Evolutionary conservation across 2,888 invertebrate genomes (phyloP).

Genomic region (Scotopteryx bipunctaria): DNA sequence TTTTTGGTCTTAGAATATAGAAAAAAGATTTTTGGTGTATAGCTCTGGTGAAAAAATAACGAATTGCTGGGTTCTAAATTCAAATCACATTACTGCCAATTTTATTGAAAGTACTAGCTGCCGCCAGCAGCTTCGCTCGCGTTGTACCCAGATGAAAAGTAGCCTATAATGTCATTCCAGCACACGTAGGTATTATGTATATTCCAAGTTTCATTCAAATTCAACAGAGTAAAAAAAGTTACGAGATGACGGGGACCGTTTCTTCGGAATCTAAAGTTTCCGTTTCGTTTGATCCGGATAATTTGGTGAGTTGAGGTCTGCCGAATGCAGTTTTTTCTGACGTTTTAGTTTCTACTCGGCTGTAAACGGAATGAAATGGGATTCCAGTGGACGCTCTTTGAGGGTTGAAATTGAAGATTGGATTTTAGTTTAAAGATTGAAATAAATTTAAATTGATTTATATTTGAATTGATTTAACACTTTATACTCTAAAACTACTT

Average conservation of each 20-base stretch:
- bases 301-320: slow-evolving; percentile 50
- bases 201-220: too few relatives aligned
- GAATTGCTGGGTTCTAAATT: too few relatives aligned
- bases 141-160: too few relatives aligned
- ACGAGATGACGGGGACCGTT: background rate
- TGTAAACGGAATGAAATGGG: slow-evolving; percentile 21
- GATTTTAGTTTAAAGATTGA: background rate
- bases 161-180: too few relatives aligned
- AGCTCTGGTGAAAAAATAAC: too few relatives aligned
- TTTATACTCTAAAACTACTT: background rate
- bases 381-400: slow-evolving; percentile 15
- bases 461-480: background rate
- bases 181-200: too few relatives aligned
- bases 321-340: slow-evolving; percentile 49
- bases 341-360: slow-evolving; percentile 35
- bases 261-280: background rate
- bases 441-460: background rate
- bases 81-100: too few relatives aligned
- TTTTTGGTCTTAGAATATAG: too few relatives aligned
- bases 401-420: background rate
- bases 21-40: too few relatives aligned
- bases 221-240: background rate
- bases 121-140: too few relatives aligned
- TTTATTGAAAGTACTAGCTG: too few relatives aligned
- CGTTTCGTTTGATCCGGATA: slow-evolving; percentile 9